phyloP scores from a whole-genome alignment of 2,888 invertebrate genomes.

The Trachelus stipa region DNA sequence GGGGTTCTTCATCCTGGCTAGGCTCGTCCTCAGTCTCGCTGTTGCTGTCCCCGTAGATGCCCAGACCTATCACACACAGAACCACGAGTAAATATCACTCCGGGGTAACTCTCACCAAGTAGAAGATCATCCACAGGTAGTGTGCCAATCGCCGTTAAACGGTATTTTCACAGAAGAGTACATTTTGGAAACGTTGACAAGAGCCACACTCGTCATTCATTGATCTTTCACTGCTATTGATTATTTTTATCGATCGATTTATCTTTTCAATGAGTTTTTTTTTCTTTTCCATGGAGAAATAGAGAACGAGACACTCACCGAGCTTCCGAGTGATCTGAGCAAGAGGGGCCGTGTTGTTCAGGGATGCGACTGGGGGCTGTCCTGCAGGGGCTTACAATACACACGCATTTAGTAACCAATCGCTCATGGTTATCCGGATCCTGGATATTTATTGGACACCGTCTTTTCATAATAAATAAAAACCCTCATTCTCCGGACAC shows the following conservation, averaged over 20 bases:
- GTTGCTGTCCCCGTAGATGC: slow-evolving; percentile 82
- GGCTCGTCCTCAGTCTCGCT: slow-evolving; percentile 69
- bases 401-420: slow-evolving; percentile 58
- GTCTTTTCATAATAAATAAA: slow-evolving; percentile 19
- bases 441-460: slow-evolving; percentile 36
- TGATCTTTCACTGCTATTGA: background rate
- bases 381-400: slow-evolving; percentile 66
- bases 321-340: slow-evolving; percentile 91
- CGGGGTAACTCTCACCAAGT: background rate
- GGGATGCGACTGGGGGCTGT: slow-evolving; percentile 76
- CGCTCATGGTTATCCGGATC: slow-evolving; percentile 32
- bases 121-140: slow-evolving; percentile 5
- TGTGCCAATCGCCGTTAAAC: background rate
- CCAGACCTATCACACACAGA: slow-evolving; percentile 77
- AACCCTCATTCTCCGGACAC: background rate
- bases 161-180: background rate
- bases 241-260: background rate
- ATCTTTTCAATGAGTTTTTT: background rate
- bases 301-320: slow-evolving; percentile 78
- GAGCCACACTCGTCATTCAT: background rate
- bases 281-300: background rate
- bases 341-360: slow-evolving; percentile 88
- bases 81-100: slow-evolving; percentile 13
- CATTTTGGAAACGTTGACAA: background rate
- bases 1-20: slow-evolving; percentile 65